phyloP scores from a whole-genome alignment of 64 coral and sea anemone species.

The Porites australiensis region DNA sequence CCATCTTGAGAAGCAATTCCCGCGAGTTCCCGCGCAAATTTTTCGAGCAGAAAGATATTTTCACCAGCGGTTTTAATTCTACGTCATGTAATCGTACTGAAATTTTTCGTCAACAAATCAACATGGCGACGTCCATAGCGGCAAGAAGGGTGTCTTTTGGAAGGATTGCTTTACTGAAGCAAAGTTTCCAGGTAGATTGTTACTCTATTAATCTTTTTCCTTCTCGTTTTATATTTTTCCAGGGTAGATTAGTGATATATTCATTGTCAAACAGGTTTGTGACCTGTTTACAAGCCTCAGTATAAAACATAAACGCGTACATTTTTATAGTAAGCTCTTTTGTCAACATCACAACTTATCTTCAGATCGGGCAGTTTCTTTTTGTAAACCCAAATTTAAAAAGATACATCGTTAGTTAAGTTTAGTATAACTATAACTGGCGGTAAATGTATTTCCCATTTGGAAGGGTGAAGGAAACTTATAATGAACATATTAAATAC shows the following conservation, averaged over 20 bases:
- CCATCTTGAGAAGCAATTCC: constrained; percentile 80
- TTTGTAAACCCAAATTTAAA: too few species aligned
- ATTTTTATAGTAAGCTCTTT: too few species aligned
- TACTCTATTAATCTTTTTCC: not conserved
- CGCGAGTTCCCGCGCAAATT: constrained; percentile 30
- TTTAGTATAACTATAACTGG: too few species aligned
- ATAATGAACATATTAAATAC: too few species aligned
- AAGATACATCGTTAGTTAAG: too few species aligned
- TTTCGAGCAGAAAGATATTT: not conserved
- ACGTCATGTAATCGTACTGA: not conserved
- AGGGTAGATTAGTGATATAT: not conserved
- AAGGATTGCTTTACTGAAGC: constrained; percentile 1
- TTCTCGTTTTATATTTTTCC: not conserved
- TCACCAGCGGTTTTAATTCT: not conserved
- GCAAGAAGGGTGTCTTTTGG: not conserved
- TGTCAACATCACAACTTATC: too few species aligned
- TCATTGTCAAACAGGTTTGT: too few species aligned
- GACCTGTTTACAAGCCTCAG: too few species aligned
- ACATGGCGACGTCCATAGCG: not conserved
- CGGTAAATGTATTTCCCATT: too few species aligned
- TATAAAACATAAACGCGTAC: too few species aligned
- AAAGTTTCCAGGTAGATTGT: constrained; percentile 22
- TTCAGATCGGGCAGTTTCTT: too few species aligned
- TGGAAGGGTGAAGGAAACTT: too few species aligned
- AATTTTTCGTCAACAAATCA: not conserved